A percentile compares a stretch with the other conserved stretches of the same genome.
Evolutionary conservation across 2,888 invertebrate species (phyloP).

Genomic region (Baccha elongata): DNA sequence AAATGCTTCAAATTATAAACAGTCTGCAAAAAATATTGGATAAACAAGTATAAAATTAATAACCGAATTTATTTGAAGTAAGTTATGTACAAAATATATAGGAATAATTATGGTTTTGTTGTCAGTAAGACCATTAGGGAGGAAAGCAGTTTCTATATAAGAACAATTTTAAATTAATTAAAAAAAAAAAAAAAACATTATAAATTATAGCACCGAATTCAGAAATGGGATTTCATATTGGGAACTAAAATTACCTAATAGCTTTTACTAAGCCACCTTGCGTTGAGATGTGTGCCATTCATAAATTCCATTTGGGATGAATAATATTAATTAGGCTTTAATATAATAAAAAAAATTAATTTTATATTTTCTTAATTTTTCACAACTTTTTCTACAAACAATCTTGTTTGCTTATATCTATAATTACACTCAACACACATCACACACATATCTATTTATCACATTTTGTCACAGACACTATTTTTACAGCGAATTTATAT

Average conservation of each 20-base stretch:
- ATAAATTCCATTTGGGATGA: constrained; percentile 79
- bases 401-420: constrained; percentile 12
- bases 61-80: neutral
- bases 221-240: constrained; percentile 4
- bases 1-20: neutral
- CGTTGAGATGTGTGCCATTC: constrained; percentile 82
- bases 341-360: constrained; percentile 3
- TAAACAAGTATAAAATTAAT: neutral
- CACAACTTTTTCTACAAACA: constrained; percentile 3
- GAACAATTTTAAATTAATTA: neutral
- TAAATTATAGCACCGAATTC: constrained; percentile 22
- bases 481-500: constrained; percentile 30
- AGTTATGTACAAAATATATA: neutral
- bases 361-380: no score
- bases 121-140: neutral
- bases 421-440: constrained; percentile 43
- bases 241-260: constrained; percentile 79
- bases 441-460: constrained; percentile 41
- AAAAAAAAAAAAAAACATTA: constrained; percentile 1
- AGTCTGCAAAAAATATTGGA: neutral
- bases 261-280: constrained; percentile 82
- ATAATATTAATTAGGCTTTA: constrained; percentile 26
- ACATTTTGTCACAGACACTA: constrained; percentile 40
- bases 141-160: no score
- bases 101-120: neutral